phyloP scores from a whole-genome alignment of 2,113 vertebrate genomes.

The Synchiropus splendidus region DNA sequence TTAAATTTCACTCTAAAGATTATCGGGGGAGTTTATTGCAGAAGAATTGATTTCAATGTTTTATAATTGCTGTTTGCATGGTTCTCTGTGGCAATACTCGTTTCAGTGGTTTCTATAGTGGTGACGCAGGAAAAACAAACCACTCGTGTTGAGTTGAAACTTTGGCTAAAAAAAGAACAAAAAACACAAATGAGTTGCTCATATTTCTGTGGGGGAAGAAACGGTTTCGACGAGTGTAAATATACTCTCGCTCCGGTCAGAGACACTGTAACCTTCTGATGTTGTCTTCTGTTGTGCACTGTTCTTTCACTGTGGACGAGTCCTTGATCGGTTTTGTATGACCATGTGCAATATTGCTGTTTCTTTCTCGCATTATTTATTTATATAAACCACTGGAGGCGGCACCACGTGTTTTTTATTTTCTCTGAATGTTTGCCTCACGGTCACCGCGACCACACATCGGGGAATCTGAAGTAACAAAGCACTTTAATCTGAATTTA shows the following conservation, averaged over 20 bases:
- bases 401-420: conserved; percentile 23
- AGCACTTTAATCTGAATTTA: conserved; percentile 52
- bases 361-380: conserved; percentile 18
- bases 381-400: conserved; percentile 14
- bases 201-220: conserved; percentile 16
- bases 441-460: conserved; percentile 34
- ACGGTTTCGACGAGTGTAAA: conserved; percentile 31
- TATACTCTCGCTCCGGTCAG: conserved; percentile 50
- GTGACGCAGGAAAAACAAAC: conserved; percentile 16
- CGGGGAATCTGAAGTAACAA: conserved; percentile 38
- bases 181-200: conserved; percentile 44
- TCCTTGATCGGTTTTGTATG: conserved; percentile 55
- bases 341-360: conserved; percentile 66
- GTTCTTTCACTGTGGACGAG: conserved; percentile 64
- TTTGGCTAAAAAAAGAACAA: conserved; percentile 41
- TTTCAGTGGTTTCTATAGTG: conserved; percentile 64
- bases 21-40: conserved; percentile 50
- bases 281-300: conserved; percentile 60
- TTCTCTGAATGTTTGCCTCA: conserved; percentile 40
- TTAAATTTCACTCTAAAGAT: conserved; percentile 33
- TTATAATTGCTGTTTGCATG: conserved; percentile 71
- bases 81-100: conserved; percentile 64
- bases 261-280: conserved; percentile 55
- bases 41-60: conserved; percentile 54
- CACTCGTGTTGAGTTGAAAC: conserved; percentile 7